These are phyloP conservation scores for Engystomops pustulosus DNA, from an alignment of 2,113 vertebrate species.

Conservation along the genomic window DNA sequence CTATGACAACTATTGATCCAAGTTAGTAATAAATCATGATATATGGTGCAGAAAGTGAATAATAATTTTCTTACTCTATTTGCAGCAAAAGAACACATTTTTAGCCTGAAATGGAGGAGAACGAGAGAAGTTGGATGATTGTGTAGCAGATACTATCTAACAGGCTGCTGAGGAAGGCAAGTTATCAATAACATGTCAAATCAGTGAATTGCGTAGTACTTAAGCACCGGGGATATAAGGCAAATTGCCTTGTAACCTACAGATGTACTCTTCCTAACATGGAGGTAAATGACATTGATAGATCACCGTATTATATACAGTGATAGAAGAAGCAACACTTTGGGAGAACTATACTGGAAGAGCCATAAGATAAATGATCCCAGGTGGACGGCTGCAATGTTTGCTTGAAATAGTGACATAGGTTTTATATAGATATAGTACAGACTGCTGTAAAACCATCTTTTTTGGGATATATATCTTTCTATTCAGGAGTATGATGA, in stretches of 20 bases:
- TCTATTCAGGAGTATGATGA: not conserved
- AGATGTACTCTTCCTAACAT: conserved; percentile 59
- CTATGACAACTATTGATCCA: not conserved
- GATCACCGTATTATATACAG: conserved; percentile 63
- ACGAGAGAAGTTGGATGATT: conserved; percentile 32
- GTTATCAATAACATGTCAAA: conserved; percentile 57
- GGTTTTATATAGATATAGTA: conserved; percentile 33
- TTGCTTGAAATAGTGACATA: conserved; percentile 45
- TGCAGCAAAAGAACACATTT: conserved; percentile 1
- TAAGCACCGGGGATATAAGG: conserved; percentile 45
- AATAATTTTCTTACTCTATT: not conserved
- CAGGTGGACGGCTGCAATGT: conserved; percentile 49
- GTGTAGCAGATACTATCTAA: conserved; percentile 42
- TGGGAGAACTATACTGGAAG: conserved; percentile 59
- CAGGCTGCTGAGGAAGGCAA: conserved; percentile 17
- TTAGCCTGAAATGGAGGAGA: conserved; percentile 8
- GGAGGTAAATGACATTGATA: conserved; percentile 62
- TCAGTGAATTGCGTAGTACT: conserved; percentile 49
- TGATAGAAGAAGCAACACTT: conserved; percentile 64
- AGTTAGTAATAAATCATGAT: not conserved
- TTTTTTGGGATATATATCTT: not conserved
- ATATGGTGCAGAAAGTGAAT: not conserved
- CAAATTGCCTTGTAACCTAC: conserved; percentile 59
- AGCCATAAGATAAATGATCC: conserved; percentile 60
- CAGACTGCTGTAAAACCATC: conserved; percentile 12